phyloP scores from a whole-genome alignment of 2,113 vertebrate species.

The Percopsis transmontana region DNA sequence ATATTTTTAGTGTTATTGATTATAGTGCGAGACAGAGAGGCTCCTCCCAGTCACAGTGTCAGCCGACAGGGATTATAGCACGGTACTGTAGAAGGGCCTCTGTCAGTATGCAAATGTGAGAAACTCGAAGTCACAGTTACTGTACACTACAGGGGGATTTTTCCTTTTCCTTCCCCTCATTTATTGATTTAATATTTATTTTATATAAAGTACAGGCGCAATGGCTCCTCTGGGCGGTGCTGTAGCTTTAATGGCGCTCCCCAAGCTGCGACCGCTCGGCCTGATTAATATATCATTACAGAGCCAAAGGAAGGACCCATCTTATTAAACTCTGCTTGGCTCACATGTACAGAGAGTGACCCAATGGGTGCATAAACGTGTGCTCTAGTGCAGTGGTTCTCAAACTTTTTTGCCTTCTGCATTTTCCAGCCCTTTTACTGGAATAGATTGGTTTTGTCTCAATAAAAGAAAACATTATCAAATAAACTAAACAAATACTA shows the following conservation, averaged over 20 bases:
- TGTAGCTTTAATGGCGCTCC: conserved; percentile 75
- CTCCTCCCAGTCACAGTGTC: not conserved
- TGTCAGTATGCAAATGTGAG: not conserved
- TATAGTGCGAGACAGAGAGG: not conserved
- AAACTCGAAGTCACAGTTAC: too few relatives aligned
- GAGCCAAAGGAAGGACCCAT: conserved; percentile 59
- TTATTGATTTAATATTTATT: conserved; percentile 19
- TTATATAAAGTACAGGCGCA: conserved; percentile 45
- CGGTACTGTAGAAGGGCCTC: not conserved
- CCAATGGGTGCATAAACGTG: too few relatives aligned
- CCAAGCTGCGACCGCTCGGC: conserved; percentile 52
- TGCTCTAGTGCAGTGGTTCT: too few relatives aligned
- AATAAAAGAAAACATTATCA: too few relatives aligned
- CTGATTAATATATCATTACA: conserved; percentile 81
- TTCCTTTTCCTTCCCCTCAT: conserved; percentile 5
- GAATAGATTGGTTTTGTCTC: too few relatives aligned
- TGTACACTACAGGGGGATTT: not conserved
- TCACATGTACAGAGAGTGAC: conserved; percentile 3
- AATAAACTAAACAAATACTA: too few relatives aligned
- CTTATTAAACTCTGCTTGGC: conserved; percentile 56
- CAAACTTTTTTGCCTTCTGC: too few relatives aligned
- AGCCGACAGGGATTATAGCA: not conserved
- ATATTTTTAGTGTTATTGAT: not conserved
- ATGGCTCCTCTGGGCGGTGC: conserved; percentile 53
- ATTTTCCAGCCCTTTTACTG: too few relatives aligned